phyloP scores from a whole-genome alignment of 2,113 vertebrate species.

The Rhineura floridana region DNA sequence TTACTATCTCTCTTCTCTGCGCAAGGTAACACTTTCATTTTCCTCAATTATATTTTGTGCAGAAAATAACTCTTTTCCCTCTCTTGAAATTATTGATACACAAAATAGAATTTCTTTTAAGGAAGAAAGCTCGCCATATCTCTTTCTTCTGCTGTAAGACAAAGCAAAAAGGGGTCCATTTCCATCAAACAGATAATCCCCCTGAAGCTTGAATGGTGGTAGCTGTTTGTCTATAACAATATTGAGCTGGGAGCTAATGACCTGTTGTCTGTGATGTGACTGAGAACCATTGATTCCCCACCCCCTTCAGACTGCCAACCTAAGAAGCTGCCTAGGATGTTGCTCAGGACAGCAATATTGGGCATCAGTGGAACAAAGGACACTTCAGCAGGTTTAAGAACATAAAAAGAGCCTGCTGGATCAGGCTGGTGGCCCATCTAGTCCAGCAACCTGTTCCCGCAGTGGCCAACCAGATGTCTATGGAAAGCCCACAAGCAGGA shows the following conservation, averaged over 20 bases:
- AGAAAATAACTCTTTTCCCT: not conserved
- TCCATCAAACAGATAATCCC: not conserved
- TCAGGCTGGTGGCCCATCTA: too few relatives aligned
- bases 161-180: not conserved
- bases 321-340: not conserved
- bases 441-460: too few relatives aligned
- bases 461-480: too few relatives aligned
- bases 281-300: not conserved
- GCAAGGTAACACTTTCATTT: not conserved
- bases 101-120: not conserved
- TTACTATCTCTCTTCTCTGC: slow-evolving; percentile 12
- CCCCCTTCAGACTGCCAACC: not conserved
- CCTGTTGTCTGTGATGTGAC: not conserved
- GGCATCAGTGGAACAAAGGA: not conserved
- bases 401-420: too few relatives aligned
- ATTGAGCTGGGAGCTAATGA: not conserved
- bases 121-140: fast-evolving
- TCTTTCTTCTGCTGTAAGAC: not conserved
- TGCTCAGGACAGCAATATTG: not conserved
- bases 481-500: too few relatives aligned
- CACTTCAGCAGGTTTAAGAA: not conserved
- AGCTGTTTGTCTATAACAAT: not conserved
- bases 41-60: not conserved
- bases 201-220: not conserved
- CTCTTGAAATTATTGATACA: not conserved